Conservation (phyloP, 1,140 invertebrate genomes). For the Tetranychus cinnabarinus region DNA sequence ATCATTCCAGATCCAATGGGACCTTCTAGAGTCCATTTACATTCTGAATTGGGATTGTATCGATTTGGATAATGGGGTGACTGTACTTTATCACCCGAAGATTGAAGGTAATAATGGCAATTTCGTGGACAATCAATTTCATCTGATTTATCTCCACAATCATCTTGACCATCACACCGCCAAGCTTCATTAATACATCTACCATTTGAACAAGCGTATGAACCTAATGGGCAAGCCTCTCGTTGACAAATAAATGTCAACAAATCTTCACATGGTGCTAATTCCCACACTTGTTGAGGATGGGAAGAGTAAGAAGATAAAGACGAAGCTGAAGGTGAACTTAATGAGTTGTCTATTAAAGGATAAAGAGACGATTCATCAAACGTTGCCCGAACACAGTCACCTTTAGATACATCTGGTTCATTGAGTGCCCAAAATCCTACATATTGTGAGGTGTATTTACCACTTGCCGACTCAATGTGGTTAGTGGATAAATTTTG, state of each 20-base stretch:
- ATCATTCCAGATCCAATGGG: constrained; percentile 81
- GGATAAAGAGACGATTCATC: constrained; percentile 20
- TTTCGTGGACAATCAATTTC: constrained; percentile 55
- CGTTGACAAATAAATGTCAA: constrained; percentile 80
- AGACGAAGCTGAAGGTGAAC: background rate
- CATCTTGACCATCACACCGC: constrained; percentile 71
- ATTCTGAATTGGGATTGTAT: constrained; percentile 65
- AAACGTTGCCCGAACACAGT: constrained; percentile 51
- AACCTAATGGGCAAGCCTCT: constrained; percentile 71
- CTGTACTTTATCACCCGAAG: constrained; percentile 67
- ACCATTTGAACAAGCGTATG: constrained; percentile 75
- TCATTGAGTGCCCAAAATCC: constrained; percentile 33
- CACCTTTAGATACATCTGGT: constrained; percentile 55
- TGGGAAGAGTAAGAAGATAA: background rate
- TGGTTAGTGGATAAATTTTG: constrained; percentile 79
- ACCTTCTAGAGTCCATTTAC: constrained; percentile 90
- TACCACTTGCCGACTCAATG: constrained; percentile 68
- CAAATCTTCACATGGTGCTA: constrained; percentile 74
- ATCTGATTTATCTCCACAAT: constrained; percentile 73
- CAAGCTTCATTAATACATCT: constrained; percentile 65
- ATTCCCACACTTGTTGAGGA: constrained; percentile 52
- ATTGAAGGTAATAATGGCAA: constrained; percentile 67
- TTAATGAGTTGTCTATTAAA: background rate
- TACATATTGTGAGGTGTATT: constrained; percentile 71
- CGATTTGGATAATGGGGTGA: constrained; percentile 82